Evolutionary conservation across 2,888 invertebrate genomes (phyloP).

Genomic region (Ormia ochracea): DNA sequence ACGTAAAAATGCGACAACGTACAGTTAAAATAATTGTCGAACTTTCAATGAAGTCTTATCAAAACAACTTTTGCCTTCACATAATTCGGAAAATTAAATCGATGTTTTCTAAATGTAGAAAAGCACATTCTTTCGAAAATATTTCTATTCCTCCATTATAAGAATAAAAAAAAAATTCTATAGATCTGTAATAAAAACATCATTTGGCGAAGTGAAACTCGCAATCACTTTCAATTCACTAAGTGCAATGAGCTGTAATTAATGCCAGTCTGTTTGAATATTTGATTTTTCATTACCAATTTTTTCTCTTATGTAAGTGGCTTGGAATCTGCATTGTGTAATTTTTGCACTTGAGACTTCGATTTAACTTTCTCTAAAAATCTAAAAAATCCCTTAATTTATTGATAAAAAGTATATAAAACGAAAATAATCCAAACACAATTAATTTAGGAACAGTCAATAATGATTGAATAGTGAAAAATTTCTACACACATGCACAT

Average conservation of each 20-base stretch:
- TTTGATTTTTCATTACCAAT: background rate
- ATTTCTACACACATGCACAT: constrained; percentile 45
- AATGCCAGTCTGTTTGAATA: background rate
- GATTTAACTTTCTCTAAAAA: constrained; percentile 44
- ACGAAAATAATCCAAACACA: background rate
- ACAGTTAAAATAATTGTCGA: constrained; percentile 33
- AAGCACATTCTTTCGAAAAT: no score
- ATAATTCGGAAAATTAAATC: constrained; percentile 29
- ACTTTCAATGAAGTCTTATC: background rate
- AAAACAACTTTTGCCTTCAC: background rate
- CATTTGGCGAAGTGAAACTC: background rate
- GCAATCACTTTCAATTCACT: background rate
- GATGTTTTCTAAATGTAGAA: constrained; percentile 6
- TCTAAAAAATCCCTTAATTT: constrained; percentile 53
- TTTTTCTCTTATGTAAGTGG: constrained; percentile 8
- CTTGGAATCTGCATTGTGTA: background rate
- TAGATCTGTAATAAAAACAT: background rate
- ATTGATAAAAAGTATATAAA: constrained; percentile 11
- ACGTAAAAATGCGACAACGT: constrained; percentile 41
- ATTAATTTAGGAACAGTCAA: constrained; percentile 9
- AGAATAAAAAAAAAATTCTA: no score
- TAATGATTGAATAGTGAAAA: constrained; percentile 26
- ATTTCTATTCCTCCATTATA: no score
- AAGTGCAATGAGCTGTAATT: background rate
- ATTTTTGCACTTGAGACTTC: constrained; percentile 5